Percentiles rank a stretch among this genome's conserved stretches.
phyloP scores from a whole-genome alignment of 2,888 invertebrate genomes.

The Prenolepis imparis region DNA sequence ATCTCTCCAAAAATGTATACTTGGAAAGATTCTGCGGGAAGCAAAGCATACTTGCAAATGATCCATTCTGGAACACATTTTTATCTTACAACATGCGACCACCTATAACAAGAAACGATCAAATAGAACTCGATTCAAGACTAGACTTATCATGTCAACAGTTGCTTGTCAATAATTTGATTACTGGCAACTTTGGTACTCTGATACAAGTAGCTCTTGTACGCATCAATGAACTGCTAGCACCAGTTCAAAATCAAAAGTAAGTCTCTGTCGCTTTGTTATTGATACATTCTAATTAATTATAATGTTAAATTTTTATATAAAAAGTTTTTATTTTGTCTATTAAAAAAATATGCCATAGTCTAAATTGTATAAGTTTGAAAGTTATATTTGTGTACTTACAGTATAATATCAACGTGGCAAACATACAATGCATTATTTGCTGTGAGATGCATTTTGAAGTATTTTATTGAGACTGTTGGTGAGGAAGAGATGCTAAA shows the following conservation, averaged over 20 bases:
- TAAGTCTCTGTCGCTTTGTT: constrained; percentile 86
- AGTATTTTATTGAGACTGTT: constrained; percentile 96
- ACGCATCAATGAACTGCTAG: constrained; percentile 93
- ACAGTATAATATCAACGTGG: constrained; percentile 94
- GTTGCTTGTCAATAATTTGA: constrained; percentile 93
- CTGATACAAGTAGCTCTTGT: constrained; percentile 95
- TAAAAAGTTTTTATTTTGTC: constrained; percentile 19
- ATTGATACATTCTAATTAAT: not conserved
- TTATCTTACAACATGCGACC: constrained; percentile 96
- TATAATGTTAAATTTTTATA: not conserved
- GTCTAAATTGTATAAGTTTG: not conserved
- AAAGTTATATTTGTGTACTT: constrained; percentile 66
- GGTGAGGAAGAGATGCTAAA: constrained; percentile 95
- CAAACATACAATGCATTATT: constrained; percentile 98
- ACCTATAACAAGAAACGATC: constrained; percentile 91
- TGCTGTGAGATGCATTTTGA: constrained; percentile 93
- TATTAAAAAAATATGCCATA: constrained; percentile 34
- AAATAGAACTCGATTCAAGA: constrained; percentile 90
- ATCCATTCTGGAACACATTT: constrained; percentile 97
- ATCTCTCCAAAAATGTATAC: constrained; percentile 93
- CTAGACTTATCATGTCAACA: constrained; percentile 92
- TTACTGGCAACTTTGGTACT: constrained; percentile 96
- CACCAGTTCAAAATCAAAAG: constrained; percentile 96
- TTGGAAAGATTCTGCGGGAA: constrained; percentile 93
- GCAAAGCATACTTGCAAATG: constrained; percentile 93